A percentile compares a stretch with the other conserved stretches of the same genome.
phyloP scores from a whole-genome alignment of 2,888 invertebrate species.

The Sphaerophoria rueppellii region DNA sequence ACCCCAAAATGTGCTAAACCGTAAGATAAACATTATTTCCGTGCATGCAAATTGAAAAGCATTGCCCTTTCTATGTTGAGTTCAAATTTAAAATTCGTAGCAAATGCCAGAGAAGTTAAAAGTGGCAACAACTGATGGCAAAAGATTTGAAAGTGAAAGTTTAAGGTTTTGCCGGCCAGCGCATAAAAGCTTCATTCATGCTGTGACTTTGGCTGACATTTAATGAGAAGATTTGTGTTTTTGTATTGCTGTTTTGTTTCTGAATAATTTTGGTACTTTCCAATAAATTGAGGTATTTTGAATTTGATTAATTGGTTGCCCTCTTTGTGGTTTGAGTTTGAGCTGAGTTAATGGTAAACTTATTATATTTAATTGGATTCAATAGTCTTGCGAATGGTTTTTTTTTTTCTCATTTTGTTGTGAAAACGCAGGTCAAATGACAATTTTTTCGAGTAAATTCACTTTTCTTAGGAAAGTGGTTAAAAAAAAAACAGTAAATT shows the following conservation, averaged over 20 bases:
- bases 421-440: no score
- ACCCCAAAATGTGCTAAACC: slow-evolving; percentile 48
- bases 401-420: no score
- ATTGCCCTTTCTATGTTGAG: slow-evolving; percentile 24
- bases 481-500: no score
- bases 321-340: not conserved
- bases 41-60: slow-evolving; percentile 38
- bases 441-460: no score
- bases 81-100: not conserved
- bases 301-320: slow-evolving; percentile 2
- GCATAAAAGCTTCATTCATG: not conserved
- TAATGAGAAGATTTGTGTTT: not conserved
- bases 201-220: slow-evolving; percentile 12
- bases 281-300: not conserved
- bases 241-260: not conserved
- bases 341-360: not conserved
- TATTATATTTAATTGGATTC: no score
- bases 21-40: slow-evolving; percentile 47
- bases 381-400: no score
- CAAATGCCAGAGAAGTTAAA: not conserved
- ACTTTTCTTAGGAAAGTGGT: no score
- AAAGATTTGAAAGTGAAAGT: slow-evolving; percentile 24
- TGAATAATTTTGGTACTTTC: not conserved
- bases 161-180: not conserved
- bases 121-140: not conserved